A percentile compares a stretch with the other conserved stretches of the same genome.
Conservation (phyloP, 92 coral and sea anemone species). For the Montipora capitata region DNA sequence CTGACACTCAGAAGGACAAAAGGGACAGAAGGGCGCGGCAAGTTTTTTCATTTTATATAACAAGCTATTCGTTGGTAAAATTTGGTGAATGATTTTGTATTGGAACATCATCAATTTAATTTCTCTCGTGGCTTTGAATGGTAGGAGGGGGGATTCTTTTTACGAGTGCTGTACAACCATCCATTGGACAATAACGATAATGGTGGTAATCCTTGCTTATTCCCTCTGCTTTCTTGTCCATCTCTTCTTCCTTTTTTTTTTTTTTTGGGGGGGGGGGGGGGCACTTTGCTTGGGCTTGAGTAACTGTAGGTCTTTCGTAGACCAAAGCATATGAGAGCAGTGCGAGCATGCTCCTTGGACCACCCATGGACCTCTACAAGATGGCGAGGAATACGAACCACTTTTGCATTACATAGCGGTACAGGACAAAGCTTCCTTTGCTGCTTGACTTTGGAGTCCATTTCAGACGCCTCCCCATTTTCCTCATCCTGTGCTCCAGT, state of each 20-base stretch:
- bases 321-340: slow-evolving; percentile 19
- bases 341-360: slow-evolving; percentile 19
- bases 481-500: neutral
- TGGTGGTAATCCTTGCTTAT: slow-evolving; percentile 10
- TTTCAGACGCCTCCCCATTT: neutral
- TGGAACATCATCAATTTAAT: too few species aligned
- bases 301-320: slow-evolving; percentile 29
- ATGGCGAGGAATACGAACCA: slow-evolving; percentile 41
- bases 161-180: slow-evolving; percentile 37
- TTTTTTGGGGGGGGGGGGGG: neutral
- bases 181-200: slow-evolving; percentile 23
- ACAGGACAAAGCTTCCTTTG: neutral
- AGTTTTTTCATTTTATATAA: too few species aligned
- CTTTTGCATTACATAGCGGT: slow-evolving; percentile 5
- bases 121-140: too few species aligned
- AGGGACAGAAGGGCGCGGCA: too few species aligned
- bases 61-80: too few species aligned
- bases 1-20: too few species aligned
- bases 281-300: slow-evolving; percentile 18
- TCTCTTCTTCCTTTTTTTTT: neutral
- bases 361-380: slow-evolving; percentile 29
- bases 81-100: too few species aligned
- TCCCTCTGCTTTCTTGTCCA: neutral
- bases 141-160: slow-evolving; percentile 33
- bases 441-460: neutral